Evolutionary conservation across 2,113 vertebrate species (phyloP).

Genomic region (Myxocyprinus asiaticus): DNA sequence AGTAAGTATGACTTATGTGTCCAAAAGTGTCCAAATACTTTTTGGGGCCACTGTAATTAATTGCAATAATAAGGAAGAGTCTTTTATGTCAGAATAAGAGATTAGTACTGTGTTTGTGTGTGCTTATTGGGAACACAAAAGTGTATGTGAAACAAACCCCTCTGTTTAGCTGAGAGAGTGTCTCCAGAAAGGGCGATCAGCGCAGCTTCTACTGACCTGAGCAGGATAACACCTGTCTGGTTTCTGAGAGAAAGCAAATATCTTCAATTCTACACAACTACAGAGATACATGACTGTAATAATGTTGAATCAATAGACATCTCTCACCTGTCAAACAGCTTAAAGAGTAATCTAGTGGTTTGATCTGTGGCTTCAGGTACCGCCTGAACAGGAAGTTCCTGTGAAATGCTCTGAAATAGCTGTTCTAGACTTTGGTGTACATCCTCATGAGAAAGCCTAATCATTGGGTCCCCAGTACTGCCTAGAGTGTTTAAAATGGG

Average conservation of each 20-base stretch:
- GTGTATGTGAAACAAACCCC: slow-evolving; percentile 64
- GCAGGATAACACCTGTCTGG: slow-evolving; percentile 64
- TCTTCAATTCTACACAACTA: neutral
- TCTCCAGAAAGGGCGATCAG: slow-evolving; percentile 80
- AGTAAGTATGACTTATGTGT: too few species aligned
- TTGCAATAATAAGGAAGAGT: too few species aligned
- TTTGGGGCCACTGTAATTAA: too few species aligned
- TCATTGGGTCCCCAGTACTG: slow-evolving; percentile 32
- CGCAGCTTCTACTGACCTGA: slow-evolving; percentile 66
- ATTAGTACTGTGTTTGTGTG: neutral
- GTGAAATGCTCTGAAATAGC: slow-evolving; percentile 70
- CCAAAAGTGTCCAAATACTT: too few species aligned
- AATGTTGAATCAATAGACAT: neutral
- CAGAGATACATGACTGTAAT: neutral
- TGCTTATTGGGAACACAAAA: neutral
- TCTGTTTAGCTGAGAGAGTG: slow-evolving; percentile 76
- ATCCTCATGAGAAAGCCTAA: slow-evolving; percentile 59
- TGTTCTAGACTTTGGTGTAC: slow-evolving; percentile 67
- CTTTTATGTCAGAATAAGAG: too few species aligned
- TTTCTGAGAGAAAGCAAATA: slow-evolving; percentile 57
- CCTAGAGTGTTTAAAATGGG: slow-evolving; percentile 56
- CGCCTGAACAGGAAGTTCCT: slow-evolving; percentile 64
- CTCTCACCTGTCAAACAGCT: slow-evolving; percentile 80
- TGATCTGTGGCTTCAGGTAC: slow-evolving; percentile 64
- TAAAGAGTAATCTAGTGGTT: slow-evolving; percentile 68